Base-by-base conservation (phyloP, 2,113 vertebrate species). In the Suncus etruscus region DNA sequence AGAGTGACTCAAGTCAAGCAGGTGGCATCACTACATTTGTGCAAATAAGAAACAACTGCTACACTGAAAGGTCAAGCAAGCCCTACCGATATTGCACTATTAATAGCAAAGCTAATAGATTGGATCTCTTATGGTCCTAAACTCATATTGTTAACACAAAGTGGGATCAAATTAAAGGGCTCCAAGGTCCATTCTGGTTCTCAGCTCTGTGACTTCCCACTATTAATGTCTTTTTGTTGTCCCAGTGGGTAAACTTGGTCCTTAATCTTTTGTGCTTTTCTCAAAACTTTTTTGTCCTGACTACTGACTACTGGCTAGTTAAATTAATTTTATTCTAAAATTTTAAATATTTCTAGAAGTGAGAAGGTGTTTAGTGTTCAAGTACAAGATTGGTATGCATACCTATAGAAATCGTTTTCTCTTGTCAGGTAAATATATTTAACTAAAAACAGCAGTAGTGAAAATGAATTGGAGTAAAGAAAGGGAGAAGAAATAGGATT, bases 331-430 rank as follows among this genome's bases (percentile, higher is more conserved):
- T 81, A 83, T 69, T 50, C 20, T 16, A 86, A 25, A 79, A 48
- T 92, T 91, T 93, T 81, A 91, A 91, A 61, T 61, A 72, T 4
- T 61, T 25, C 27, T 87, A 82, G 50, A 83, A 94, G 76, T 93
- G 77, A 78, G 31, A 91, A 24, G 24, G 78, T 82, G 51, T 65
- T 86, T 84, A 88, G 32, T 84, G 72, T 11, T 72, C 45, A 82
- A 89, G 68, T 85, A 24, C 16, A 95, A 68, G 70, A 63, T 74
- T 66, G 50, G 24, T 92, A 29, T 24, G 18, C 12, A 66, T 6
- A 66, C 29, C n/a, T 81, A 14, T 72, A 47, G 72, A 80, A 82
- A 81, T 1, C 50, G 14, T 87, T 70, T 92, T 92, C 31, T 91
- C 12, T 54, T 79, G 11, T 78, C 65, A 50, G 8, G 20, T 74